A percentile compares a stretch with the other conserved stretches of the same genome.
phyloP scores from a whole-genome alignment of 2,113 vertebrate genomes.

The Varanus salvator region DNA sequence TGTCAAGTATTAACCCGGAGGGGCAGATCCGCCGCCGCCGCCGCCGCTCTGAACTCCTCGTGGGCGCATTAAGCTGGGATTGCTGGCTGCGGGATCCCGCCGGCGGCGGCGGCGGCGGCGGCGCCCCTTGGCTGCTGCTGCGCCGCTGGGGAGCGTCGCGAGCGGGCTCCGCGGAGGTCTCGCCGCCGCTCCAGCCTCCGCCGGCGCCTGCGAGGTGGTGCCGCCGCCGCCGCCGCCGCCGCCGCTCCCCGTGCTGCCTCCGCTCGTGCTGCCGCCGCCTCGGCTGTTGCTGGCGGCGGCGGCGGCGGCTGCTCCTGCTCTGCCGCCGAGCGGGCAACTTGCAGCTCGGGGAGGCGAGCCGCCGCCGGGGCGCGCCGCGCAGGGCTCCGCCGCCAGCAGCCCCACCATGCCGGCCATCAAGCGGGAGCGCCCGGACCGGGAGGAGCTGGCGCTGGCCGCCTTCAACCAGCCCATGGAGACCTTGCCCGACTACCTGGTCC shows the following conservation, averaged over 20 bases:
- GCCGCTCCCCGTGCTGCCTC: neutral
- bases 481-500: constrained; percentile 85
- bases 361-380: constrained; percentile 68
- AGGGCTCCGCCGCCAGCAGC: constrained; percentile 68
- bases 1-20: constrained; percentile 84
- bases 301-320: constrained; percentile 38
- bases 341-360: constrained; percentile 62
- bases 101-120: constrained; percentile 28
- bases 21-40: constrained; percentile 79
- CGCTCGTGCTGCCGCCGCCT: constrained; percentile 22
- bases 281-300: constrained; percentile 42
- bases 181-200: constrained; percentile 34
- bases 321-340: constrained; percentile 74
- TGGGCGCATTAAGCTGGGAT: constrained; percentile 53
- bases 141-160: constrained; percentile 57
- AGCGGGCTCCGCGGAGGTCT: constrained; percentile 51
- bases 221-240: constrained; percentile 57
- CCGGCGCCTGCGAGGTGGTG: constrained; percentile 61
- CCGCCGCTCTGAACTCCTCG: constrained; percentile 59
- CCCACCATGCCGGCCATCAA: constrained; percentile 95
- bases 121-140: constrained; percentile 36
- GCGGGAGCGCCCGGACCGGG: constrained; percentile 92
- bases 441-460: constrained; percentile 91
- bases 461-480: constrained; percentile 86
- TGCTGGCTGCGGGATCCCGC: constrained; percentile 64